Percentiles rank a stretch among this genome's conserved stretches.
These are phyloP conservation scores for Tragelaphus buxtoni DNA, from an alignment of 2,113 vertebrate genomes.

Conservation along the genomic window DNA sequence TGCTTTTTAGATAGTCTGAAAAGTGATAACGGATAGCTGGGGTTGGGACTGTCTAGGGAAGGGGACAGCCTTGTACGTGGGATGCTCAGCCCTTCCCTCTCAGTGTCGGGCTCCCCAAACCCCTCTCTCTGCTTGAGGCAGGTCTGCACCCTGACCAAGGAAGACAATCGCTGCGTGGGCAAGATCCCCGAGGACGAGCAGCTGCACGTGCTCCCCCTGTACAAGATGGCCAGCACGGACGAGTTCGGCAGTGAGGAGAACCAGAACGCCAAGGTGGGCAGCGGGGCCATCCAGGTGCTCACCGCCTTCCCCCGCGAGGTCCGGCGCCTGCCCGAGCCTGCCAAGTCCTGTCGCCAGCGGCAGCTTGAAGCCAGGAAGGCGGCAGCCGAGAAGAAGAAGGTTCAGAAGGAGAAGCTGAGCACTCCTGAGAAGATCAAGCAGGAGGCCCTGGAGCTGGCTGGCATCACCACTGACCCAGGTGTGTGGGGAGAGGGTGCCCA, in stretches of 20 bases:
- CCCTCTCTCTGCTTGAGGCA: conserved; percentile 58
- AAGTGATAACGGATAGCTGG: not conserved
- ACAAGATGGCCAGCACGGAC: conserved; percentile 90
- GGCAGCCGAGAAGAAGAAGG: conserved; percentile 93
- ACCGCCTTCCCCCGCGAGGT: conserved; percentile 93
- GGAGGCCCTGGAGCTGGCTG: conserved; percentile 79
- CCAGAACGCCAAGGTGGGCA: conserved; percentile 91
- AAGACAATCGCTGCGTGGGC: conserved; percentile 94
- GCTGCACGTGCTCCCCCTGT: conserved; percentile 95
- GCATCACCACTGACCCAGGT: conserved; percentile 78
- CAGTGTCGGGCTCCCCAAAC: not conserved
- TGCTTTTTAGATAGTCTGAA: not conserved
- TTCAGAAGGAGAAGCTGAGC: conserved; percentile 90
- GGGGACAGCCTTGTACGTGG: rapidly evolving
- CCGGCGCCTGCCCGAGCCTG: conserved; percentile 93
- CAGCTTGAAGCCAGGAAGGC: conserved; percentile 94
- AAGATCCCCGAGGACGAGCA: conserved; percentile 94
- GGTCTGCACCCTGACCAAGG: conserved; percentile 98
- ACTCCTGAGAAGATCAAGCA: conserved; percentile 91
- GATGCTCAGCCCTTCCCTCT: not conserved
- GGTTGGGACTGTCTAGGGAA: not conserved
- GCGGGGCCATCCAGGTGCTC: conserved; percentile 95
- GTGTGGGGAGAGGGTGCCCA: not conserved
- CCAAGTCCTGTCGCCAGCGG: conserved; percentile 96
- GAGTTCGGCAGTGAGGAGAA: conserved; percentile 94